Evolutionary conservation across 2,888 invertebrate genomes (phyloP).

Genomic region (Sminthurides aquaticus): DNA sequence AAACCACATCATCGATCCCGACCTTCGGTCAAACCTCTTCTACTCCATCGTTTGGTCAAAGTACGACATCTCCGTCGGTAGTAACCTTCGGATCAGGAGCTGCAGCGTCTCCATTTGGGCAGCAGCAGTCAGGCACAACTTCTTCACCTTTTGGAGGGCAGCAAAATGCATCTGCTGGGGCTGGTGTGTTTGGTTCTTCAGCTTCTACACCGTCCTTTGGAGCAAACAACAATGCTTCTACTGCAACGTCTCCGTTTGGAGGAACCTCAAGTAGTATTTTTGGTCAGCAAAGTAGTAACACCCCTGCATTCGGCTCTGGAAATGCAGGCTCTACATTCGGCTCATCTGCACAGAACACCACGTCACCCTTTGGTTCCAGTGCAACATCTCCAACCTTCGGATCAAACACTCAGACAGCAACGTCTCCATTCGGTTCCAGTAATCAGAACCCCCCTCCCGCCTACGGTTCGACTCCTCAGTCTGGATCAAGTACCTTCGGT

Average conservation of each 20-base stretch:
- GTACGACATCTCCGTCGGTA: neutral
- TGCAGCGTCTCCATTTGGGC: slow-evolving; percentile 14
- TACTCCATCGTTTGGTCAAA: slow-evolving; percentile 1
- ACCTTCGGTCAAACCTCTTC: slow-evolving; percentile 9
- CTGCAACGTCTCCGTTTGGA: neutral
- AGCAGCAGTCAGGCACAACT: neutral
- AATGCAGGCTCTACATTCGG: neutral
- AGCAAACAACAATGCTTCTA: neutral
- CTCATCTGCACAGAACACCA: neutral
- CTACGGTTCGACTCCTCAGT: neutral
- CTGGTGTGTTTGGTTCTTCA: neutral
- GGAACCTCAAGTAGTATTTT: neutral
- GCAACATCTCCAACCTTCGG: slow-evolving; percentile 9
- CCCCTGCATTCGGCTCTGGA: neutral
- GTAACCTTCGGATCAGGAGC: too few relatives aligned
- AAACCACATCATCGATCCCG: too few relatives aligned
- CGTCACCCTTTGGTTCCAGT: neutral
- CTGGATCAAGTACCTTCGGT: neutral
- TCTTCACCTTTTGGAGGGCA: slow-evolving; percentile 4
- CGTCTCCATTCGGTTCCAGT: slow-evolving; percentile 1
- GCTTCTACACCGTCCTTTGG: neutral
- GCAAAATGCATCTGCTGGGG: neutral
- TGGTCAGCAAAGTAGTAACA: neutral
- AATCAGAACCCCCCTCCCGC: neutral
- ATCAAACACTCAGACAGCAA: neutral